Base-by-base conservation (phyloP, 2,113 vertebrate species). In the Eonycteris spelaea region DNA sequence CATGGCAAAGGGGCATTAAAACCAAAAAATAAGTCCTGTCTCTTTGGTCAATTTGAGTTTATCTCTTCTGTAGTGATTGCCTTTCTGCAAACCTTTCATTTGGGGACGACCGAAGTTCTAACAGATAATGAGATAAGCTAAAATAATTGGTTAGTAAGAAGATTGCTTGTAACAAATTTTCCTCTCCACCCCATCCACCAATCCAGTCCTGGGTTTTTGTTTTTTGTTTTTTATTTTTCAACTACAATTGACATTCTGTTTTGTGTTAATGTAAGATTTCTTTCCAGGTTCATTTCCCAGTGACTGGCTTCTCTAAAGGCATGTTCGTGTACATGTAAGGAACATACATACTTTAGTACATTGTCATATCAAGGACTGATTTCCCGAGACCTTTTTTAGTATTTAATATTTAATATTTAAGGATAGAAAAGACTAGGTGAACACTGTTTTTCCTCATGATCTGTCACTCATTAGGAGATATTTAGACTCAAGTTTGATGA, bases 401-500 rank as follows among this genome's bases (percentile, higher is more conserved):
- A 91, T 96, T 95, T 94, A 88, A 94, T 92, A 91, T 96, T 95
- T 94, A 92, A 55, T 65, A 91, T 96, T 83, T 96, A 78, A 96
- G 63, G 78, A 93, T 73, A 96, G 97, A 96, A 10, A 86, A 97
- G 48, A 95, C 96, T 93, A 91, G 45, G 43, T 28, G 5, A 95
- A 33, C 43, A 92, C 83, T 22, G 0, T 96, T 92, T 92, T 91
- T 94, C 84, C 93, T 97, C 92, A 95, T 95, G 96, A 95, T 91
- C 97, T 98, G 96, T 97, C 96, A 97, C 89, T 96, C 95, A 98
- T 97, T 96, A 97, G 89, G 43, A 94, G 43, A 67, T 59, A 95
- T 97, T 97, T 94, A 95, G 79, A 96, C 84, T 97, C 94, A 97
- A 70, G 48, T 87, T 79, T 70, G 88, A 94, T 96, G 95, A 97